Evolutionary conservation across 2,797 vertebrate species (phyloP).

Genomic region (Siniperca scherzeri): DNA sequence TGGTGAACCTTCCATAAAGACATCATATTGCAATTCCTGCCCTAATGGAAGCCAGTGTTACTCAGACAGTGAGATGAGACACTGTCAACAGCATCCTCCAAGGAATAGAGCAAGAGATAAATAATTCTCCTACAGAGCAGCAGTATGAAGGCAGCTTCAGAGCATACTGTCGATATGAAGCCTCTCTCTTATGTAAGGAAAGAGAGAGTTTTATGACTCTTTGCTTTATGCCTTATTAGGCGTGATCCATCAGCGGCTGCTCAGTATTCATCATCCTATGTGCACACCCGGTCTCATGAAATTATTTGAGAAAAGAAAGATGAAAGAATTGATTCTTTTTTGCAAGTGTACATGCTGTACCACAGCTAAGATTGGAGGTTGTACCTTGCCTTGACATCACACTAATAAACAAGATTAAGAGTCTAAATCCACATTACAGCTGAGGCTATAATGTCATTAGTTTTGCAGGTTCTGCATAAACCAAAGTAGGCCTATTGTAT

Average conservation of each 20-base stretch:
- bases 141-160: conserved; percentile 54
- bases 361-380: background rate
- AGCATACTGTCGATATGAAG: conserved; percentile 57
- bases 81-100: conserved; percentile 73
- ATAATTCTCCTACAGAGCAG: conserved; percentile 73
- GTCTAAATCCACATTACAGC: background rate
- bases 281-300: conserved; percentile 9
- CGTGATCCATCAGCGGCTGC: conserved; percentile 48
- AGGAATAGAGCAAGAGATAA: conserved; percentile 77
- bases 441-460: background rate
- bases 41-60: conserved; percentile 74
- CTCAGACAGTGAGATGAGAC: conserved; percentile 78
- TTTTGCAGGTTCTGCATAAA: background rate
- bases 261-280: conserved; percentile 34
- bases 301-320: conserved; percentile 44
- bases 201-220: conserved; percentile 54
- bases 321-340: conserved; percentile 42
- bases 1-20: conserved; percentile 62
- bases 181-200: conserved; percentile 47
- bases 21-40: conserved; percentile 60
- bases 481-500: background rate
- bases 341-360: conserved; percentile 14
- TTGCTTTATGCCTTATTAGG: conserved; percentile 60
- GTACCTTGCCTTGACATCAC: conserved; percentile 2
- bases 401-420: background rate